phyloP scores from a whole-genome alignment of 2,113 vertebrate genomes.

The Ursus arctos region DNA sequence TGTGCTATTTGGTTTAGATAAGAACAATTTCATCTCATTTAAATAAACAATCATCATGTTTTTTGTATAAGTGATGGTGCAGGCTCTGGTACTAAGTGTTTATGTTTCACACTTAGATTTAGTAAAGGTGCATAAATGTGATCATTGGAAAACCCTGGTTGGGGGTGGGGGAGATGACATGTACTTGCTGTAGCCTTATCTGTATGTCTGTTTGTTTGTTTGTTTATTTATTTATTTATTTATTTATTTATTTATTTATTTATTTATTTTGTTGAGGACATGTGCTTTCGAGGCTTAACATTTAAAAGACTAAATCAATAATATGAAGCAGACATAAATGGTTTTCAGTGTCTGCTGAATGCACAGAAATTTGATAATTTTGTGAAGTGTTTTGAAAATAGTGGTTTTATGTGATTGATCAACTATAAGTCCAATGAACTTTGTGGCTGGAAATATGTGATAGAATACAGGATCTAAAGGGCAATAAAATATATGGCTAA shows the following conservation, averaged over 20 bases:
- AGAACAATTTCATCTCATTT: slow-evolving; percentile 61
- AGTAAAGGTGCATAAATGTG: not conserved
- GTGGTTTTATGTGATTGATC: not conserved
- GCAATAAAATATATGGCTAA: not conserved
- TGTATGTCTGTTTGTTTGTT: not conserved
- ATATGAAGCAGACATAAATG: not conserved
- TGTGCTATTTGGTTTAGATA: slow-evolving; percentile 39
- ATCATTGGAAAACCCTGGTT: not conserved
- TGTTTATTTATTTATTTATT: not conserved
- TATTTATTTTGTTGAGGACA: not conserved
- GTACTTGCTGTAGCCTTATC: not conserved
- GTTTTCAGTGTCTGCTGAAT: not conserved
- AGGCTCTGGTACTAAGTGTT: not conserved
- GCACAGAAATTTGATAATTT: not conserved
- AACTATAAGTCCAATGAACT: not conserved
- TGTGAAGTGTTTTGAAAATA: not conserved
- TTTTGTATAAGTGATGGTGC: not conserved
- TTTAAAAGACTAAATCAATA: not conserved
- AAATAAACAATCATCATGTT: slow-evolving; percentile 45
- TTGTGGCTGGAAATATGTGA: not conserved
- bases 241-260: not conserved
- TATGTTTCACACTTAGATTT: not conserved
- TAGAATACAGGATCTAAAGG: not conserved
- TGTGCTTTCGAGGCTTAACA: not conserved
- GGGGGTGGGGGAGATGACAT: not conserved